Evolutionary conservation across 2,113 vertebrate species (phyloP).

Genomic region (Elanus axillaris): DNA sequence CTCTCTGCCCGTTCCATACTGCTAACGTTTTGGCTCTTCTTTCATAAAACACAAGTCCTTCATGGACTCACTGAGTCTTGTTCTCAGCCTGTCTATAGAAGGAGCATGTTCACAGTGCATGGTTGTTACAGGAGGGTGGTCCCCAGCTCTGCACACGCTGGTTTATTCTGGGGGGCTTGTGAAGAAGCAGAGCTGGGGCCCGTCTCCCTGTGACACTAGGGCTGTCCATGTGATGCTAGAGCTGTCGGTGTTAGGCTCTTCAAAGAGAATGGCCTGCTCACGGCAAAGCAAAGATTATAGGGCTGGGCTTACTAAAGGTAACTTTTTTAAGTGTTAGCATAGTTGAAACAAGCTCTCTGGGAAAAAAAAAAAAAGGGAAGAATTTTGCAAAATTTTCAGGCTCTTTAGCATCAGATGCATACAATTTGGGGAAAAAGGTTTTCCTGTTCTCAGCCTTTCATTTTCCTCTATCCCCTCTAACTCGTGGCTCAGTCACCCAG

Average conservation of each 20-base stretch:
- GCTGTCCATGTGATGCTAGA: accelerated
- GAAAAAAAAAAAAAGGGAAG: background rate
- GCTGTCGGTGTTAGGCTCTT: accelerated
- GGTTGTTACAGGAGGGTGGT: background rate
- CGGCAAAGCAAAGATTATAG: background rate
- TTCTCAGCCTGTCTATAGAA: background rate
- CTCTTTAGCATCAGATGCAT: background rate
- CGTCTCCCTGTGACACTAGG: background rate
- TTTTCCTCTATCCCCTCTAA: background rate
- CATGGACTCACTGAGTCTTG: background rate
- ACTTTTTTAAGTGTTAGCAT: background rate
- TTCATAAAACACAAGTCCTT: background rate
- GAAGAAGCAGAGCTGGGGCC: background rate
- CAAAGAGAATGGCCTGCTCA: background rate
- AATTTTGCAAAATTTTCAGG: background rate
- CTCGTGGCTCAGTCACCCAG: background rate
- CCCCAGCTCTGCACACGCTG: background rate
- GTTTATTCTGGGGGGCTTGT: background rate
- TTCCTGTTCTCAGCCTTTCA: background rate
- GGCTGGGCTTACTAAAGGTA: background rate
- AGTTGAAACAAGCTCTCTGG: background rate
- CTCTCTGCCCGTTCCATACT: accelerated
- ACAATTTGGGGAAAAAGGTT: background rate
- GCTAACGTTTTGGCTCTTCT: background rate
- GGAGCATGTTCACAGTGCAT: background rate